These are phyloP conservation scores for Oxygymnocypris stewartii DNA, from an alignment of 2,113 vertebrate genomes.

Conservation along the genomic window DNA sequence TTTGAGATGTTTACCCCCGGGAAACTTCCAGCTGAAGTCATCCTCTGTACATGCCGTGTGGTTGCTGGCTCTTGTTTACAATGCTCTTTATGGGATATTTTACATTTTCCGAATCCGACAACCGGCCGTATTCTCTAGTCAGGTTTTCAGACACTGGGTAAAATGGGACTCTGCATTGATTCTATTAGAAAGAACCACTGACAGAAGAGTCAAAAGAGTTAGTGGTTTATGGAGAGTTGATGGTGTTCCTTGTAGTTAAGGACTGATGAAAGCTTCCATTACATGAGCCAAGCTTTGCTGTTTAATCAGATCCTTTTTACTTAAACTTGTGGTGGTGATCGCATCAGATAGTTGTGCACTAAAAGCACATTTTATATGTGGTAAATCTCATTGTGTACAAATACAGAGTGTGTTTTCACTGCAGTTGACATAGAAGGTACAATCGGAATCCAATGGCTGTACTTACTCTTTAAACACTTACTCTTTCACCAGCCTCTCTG, in stretches of 20 bases:
- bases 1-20: constrained; percentile 14
- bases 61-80: constrained; percentile 3
- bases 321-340: not conserved
- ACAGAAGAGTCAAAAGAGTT: not conserved
- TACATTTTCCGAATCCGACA: not conserved
- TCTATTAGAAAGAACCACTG: not conserved
- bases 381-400: not conserved
- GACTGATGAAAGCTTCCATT: constrained; percentile 10
- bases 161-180: not conserved
- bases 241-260: constrained; percentile 6
- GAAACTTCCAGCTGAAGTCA: constrained; percentile 26
- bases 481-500: constrained; percentile 6
- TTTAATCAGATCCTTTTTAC: constrained; percentile 8
- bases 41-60: not conserved
- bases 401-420: not conserved
- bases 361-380: not conserved
- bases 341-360: not conserved
- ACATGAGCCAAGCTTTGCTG: not conserved
- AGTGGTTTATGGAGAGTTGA: not conserved
- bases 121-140: not conserved
- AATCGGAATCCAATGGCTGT: not conserved
- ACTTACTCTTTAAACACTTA: constrained; percentile 5
- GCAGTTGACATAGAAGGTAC: not conserved
- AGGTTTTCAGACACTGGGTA: not conserved
- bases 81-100: not conserved